These are phyloP conservation scores for Drosophila sproati DNA, from an alignment of 1,140 invertebrate genomes.

Conservation along the genomic window DNA sequence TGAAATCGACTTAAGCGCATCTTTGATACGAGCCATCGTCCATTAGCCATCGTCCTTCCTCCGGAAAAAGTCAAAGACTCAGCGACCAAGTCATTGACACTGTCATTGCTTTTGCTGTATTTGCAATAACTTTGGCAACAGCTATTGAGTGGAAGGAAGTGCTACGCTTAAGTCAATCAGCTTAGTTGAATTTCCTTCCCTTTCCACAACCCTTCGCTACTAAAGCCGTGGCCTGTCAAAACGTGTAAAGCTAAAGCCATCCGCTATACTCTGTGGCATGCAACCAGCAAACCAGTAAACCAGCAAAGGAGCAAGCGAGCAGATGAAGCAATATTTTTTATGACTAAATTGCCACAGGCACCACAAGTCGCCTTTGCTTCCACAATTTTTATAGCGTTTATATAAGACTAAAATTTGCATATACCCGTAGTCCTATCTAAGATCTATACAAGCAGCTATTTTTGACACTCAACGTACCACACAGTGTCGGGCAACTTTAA, in stretches of 20 bases:
- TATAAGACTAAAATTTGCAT: slow-evolving; percentile 29
- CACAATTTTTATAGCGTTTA: neutral
- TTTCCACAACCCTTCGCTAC: neutral
- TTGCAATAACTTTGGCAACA: slow-evolving; percentile 41
- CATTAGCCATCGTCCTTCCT: slow-evolving; percentile 46
- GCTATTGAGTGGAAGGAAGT: slow-evolving; percentile 53
- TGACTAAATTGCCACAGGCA: slow-evolving; percentile 13
- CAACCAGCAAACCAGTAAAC: neutral
- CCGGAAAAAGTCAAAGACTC: slow-evolving; percentile 19
- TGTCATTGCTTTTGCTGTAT: slow-evolving; percentile 13
- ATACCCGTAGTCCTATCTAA: slow-evolving; percentile 13
- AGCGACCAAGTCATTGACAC: slow-evolving; percentile 65
- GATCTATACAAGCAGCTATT: slow-evolving; percentile 14
- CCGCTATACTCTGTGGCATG: neutral
- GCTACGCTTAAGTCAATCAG: slow-evolving; percentile 57
- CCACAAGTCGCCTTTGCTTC: neutral
- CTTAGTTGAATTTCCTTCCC: slow-evolving; percentile 46
- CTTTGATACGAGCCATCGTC: slow-evolving; percentile 46
- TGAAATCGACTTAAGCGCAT: slow-evolving; percentile 70
- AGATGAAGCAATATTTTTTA: slow-evolving; percentile 5
- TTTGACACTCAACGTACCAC: neutral
- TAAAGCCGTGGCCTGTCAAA: slow-evolving; percentile 41
- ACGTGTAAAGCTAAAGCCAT: slow-evolving; percentile 35
- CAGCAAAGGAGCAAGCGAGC: neutral
- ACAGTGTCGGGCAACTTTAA: slow-evolving; percentile 8